Base-by-base conservation (phyloP, 1,140 invertebrate species). In the Bombus waltoni region DNA sequence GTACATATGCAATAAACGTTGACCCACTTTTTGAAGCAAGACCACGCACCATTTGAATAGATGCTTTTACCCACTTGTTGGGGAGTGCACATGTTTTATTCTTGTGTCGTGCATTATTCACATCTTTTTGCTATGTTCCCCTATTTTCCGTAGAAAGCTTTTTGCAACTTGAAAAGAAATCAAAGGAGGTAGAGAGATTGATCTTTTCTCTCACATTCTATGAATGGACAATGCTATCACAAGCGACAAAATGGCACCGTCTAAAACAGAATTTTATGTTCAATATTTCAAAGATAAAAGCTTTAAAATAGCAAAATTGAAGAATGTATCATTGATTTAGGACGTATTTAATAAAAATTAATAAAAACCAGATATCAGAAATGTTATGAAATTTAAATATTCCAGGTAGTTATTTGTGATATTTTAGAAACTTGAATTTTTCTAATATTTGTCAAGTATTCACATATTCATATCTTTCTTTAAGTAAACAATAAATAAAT, bases 11-110 rank as follows among this genome's bases (percentile, higher is more conserved):
- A 93, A 94, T 94, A 93, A 93, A 93, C 91, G 92, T 93, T 93
- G 93, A 94, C 93, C 94, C 40, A 94, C 89, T 93, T 94, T 93
- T 92, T 92, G 86, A 92, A 89, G 89, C 72, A 90, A 80, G 88
- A 83, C 73, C 83, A 81, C 71, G 74, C 76, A 73, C 62, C 71
- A 73, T 62, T 79, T 91, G 87, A 93, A 90, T 92, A 87, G 85
- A 72, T 84, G 84, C 91, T 93, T 94, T 94, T 88, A 92, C 92
- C 90, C 89, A 92, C 90, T 93, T 89, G 87, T 88, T 86, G 83
- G 44, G 44, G 68, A 70, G 79, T 91, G 87, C 68, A 82, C 77
- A 79, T 88, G 83, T 85, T 82, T 83, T 84, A 88, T 90, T 87
- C 89, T 88, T 84, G 87, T 91, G 78, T 81, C 83, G 75, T 84